These are phyloP conservation scores for Upupa epops DNA, from an alignment of 2,113 vertebrate species.

Conservation along the genomic window DNA sequence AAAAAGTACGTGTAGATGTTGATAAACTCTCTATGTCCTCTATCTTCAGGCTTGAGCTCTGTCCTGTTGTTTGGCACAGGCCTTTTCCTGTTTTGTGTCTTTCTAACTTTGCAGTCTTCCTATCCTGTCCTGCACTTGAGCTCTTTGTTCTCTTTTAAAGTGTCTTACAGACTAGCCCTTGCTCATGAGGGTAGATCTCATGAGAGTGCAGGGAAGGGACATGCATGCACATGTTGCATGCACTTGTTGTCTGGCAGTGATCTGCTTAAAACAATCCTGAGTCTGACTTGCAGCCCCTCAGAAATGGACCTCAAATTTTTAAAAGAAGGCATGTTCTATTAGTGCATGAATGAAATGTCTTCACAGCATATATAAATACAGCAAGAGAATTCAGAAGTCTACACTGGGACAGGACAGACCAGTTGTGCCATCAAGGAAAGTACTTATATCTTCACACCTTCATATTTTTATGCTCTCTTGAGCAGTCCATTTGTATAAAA, in stretches of 20 bases:
- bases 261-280: neutral
- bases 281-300: neutral
- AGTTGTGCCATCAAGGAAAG: neutral
- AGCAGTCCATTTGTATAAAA: neutral
- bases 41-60: neutral
- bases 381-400: neutral
- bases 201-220: neutral
- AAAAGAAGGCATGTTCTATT: neutral
- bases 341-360: neutral
- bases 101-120: neutral
- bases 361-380: neutral
- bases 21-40: neutral
- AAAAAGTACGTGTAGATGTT: neutral
- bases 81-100: conserved; percentile 28
- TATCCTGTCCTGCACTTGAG: neutral
- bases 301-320: neutral
- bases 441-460: neutral
- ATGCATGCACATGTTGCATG: neutral
- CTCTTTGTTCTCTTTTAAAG: neutral
- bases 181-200: neutral
- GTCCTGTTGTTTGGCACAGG: neutral
- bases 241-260: neutral
- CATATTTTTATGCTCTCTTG: neutral
- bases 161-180: neutral
- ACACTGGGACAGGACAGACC: neutral